A percentile compares a stretch with the other conserved stretches of the same genome.
phyloP scores from a whole-genome alignment of 2,888 invertebrate species.

The Eledone cirrhosa region DNA sequence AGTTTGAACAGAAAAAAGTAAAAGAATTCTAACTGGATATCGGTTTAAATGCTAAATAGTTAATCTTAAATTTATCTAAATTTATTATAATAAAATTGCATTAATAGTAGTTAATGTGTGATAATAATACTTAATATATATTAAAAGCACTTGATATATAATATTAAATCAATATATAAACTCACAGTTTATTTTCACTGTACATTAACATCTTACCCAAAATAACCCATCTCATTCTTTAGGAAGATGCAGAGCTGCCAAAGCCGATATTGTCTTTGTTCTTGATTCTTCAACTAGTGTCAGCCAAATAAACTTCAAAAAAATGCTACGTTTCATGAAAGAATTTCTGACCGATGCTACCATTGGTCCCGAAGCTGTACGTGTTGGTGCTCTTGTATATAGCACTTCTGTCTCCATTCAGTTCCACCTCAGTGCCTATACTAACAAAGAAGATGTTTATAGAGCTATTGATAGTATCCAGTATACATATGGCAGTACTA shows the following conservation, averaged over 20 bases:
- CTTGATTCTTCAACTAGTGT: constrained; percentile 64
- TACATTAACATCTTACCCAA: too few relatives aligned
- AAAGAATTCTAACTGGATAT: too few relatives aligned
- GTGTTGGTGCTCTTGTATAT: constrained; percentile 57
- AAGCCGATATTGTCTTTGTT: constrained; percentile 59
- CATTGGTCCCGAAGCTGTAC: constrained; percentile 50
- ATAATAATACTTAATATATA: not conserved
- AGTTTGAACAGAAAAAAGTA: too few relatives aligned
- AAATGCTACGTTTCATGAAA: constrained; percentile 56
- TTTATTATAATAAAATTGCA: too few relatives aligned
- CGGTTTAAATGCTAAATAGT: too few relatives aligned
- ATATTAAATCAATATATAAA: not conserved
- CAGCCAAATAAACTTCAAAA: constrained; percentile 55
- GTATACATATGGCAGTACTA: constrained; percentile 57
- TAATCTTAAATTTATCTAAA: too few relatives aligned
- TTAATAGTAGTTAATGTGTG: not conserved
- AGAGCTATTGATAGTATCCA: constrained; percentile 54
- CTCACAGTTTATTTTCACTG: too few relatives aligned
- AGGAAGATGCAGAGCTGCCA: constrained; percentile 68
- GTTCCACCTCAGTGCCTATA: constrained; percentile 55
- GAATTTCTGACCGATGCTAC: constrained; percentile 51
- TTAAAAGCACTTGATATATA: not conserved
- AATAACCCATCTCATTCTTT: not conserved
- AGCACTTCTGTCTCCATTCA: constrained; percentile 52
- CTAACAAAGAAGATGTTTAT: constrained; percentile 44